Base-by-base conservation (phyloP, 2,888 invertebrate species). In the Galeopsomyia nigrocyanea region DNA sequence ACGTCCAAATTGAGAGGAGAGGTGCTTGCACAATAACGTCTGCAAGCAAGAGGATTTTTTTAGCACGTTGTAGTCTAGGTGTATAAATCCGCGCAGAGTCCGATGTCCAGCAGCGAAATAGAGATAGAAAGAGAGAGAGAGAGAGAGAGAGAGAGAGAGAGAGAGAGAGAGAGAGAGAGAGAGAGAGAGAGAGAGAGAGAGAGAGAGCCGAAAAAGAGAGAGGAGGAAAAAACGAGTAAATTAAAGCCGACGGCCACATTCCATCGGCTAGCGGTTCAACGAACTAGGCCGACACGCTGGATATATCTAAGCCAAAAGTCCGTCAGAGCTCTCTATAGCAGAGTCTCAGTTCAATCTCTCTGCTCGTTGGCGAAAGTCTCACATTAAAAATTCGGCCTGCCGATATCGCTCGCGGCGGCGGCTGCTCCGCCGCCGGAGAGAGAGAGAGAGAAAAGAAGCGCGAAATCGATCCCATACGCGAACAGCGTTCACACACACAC, bases 381-480 rank as follows among this genome's bases (percentile, higher is more conserved):
- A 10, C 39, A 10, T 39, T 39, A 39, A 39, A 39, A 39, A 39
- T 39, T 39, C 7, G 39, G 39, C 39, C 10, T 7, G 10, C 39
- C 39, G 39, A 39, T 13, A 49, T 47, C 61, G 49, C 22, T 22
- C 49, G 10, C 61, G 61, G 57, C 50, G 2, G 39, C 39, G 61
- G 57, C 50, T 39, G 39, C 39, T 39, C 39, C 31, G 31, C 3
- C 31, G 3, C 39, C 26, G 26, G 2, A 26, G 39, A 39, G 7
- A 31, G 31, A 31, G 7, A 31, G 31, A 31, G n/a, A n/a, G n/a
- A 31, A 31, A 31, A 39, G 10, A 39, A 10, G 39, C 62, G 50
- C 64, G 68, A 75, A 73, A 68, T 67, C 62, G 17, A 39, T 5
- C 16, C 21, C 47, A 64, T 5, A 5, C 26, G 13, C 76, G 71